phyloP scores from a whole-genome alignment of 2,888 invertebrate genomes.

The Gastrophysa polygoni region DNA sequence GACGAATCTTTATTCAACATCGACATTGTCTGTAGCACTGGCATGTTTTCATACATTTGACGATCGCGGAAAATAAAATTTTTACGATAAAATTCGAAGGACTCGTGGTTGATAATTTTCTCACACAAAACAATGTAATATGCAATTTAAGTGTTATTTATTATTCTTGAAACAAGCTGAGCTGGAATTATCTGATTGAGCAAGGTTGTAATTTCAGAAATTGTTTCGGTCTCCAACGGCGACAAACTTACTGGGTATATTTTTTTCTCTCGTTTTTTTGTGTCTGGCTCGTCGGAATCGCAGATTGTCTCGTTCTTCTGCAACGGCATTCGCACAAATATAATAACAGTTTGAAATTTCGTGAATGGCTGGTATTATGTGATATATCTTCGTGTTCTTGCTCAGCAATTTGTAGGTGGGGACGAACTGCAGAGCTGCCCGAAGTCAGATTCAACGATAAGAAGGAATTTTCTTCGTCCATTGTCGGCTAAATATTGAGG shows the following conservation, averaged over 20 bases:
- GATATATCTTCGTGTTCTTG: neutral
- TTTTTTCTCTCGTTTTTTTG: neutral
- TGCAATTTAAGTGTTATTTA: slow-evolving; percentile 18
- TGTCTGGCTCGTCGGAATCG: neutral
- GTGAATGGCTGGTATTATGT: neutral
- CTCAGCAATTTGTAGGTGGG: neutral
- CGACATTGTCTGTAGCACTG: no score
- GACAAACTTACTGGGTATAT: neutral
- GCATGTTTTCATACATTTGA: no score
- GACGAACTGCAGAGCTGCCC: neutral
- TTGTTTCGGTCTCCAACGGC: slow-evolving; percentile 9
- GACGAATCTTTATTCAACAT: no score
- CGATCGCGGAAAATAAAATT: slow-evolving; percentile 9
- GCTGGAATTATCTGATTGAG: slow-evolving; percentile 18
- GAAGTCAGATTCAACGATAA: neutral
- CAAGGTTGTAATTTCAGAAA: slow-evolving; percentile 19
- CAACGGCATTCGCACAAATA: neutral
- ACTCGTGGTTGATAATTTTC: slow-evolving; percentile 17
- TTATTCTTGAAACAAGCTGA: slow-evolving; percentile 12
- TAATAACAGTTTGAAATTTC: neutral
- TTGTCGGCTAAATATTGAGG: no score
- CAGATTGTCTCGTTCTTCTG: neutral
- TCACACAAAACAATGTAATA: slow-evolving; percentile 13
- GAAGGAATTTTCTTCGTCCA: neutral
- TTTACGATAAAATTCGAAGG: no score